A percentile compares a stretch with the other conserved stretches of the same genome.
These are phyloP conservation scores for Tipula confusa DNA, from an alignment of 2,888 invertebrate species.

Conservation along the genomic window DNA sequence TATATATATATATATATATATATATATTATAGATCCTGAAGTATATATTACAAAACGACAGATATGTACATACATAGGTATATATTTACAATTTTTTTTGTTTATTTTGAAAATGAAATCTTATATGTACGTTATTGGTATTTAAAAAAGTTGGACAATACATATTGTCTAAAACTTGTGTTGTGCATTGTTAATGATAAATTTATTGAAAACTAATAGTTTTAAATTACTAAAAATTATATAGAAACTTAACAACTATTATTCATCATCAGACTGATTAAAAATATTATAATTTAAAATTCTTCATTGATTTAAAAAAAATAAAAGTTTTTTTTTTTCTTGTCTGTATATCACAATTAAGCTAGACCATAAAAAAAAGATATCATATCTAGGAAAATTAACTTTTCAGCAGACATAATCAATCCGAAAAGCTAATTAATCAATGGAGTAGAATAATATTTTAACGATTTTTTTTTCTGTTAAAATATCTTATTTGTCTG, in stretches of 20 bases:
- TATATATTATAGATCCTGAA: too few relatives aligned
- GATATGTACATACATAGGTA: too few relatives aligned
- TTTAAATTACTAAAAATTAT: neutral
- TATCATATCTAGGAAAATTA: neutral
- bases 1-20: neutral
- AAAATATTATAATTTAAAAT: neutral
- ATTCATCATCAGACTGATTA: neutral
- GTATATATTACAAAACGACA: too few relatives aligned
- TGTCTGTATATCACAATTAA: neutral
- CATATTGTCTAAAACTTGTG: neutral
- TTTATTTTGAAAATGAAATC: neutral
- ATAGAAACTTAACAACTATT: neutral
- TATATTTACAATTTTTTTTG: neutral
- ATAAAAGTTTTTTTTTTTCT: neutral
- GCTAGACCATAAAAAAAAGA: neutral
- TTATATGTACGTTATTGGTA: neutral
- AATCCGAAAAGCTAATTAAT: neutral
- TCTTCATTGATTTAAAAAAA: neutral
- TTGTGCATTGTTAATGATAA: neutral
- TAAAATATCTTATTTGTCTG: neutral
- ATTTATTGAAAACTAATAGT: neutral
- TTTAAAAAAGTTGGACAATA: slow-evolving; percentile 3
- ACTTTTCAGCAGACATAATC: neutral
- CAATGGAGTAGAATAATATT: neutral
- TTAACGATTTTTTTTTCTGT: neutral